Conservation (phyloP, 2,888 invertebrate genomes). For the Drosophila leonis region DNA sequence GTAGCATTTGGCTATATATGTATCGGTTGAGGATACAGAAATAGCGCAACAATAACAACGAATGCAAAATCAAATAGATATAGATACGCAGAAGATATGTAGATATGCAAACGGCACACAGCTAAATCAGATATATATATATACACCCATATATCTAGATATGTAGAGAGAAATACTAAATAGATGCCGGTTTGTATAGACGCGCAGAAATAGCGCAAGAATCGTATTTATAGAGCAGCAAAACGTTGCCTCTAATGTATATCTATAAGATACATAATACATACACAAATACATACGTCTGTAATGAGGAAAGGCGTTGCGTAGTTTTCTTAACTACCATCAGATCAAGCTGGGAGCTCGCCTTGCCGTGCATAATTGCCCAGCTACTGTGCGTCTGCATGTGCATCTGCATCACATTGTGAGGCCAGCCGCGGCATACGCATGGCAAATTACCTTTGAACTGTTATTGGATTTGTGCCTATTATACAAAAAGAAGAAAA, state of each 20-base stretch:
- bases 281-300: not conserved
- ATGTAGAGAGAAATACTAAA: slow-evolving; percentile 42
- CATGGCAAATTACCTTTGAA: slow-evolving; percentile 62
- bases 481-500: slow-evolving; percentile 29
- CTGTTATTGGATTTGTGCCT: slow-evolving; percentile 59
- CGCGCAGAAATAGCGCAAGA: slow-evolving; percentile 57
- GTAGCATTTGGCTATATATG: slow-evolving; percentile 32
- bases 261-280: slow-evolving; percentile 26
- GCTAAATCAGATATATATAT: slow-evolving; percentile 6
- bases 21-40: slow-evolving; percentile 50
- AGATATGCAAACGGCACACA: slow-evolving; percentile 13
- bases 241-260: slow-evolving; percentile 36
- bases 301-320: slow-evolving; percentile 17
- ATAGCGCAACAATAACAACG: slow-evolving; percentile 53
- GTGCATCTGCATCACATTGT: not conserved
- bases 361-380: slow-evolving; percentile 12
- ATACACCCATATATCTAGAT: slow-evolving; percentile 18
- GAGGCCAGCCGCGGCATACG: slow-evolving; percentile 15
- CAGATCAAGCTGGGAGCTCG: not conserved
- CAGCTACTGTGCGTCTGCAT: slow-evolving; percentile 8
- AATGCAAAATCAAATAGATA: slow-evolving; percentile 71
- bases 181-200: slow-evolving; percentile 55
- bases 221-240: slow-evolving; percentile 54
- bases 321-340: not conserved
- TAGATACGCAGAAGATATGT: slow-evolving; percentile 27